A percentile compares a stretch with the other conserved stretches of the same genome.
phyloP scores from a whole-genome alignment of 1,140 invertebrate genomes.

The Anastrepha obliqua region DNA sequence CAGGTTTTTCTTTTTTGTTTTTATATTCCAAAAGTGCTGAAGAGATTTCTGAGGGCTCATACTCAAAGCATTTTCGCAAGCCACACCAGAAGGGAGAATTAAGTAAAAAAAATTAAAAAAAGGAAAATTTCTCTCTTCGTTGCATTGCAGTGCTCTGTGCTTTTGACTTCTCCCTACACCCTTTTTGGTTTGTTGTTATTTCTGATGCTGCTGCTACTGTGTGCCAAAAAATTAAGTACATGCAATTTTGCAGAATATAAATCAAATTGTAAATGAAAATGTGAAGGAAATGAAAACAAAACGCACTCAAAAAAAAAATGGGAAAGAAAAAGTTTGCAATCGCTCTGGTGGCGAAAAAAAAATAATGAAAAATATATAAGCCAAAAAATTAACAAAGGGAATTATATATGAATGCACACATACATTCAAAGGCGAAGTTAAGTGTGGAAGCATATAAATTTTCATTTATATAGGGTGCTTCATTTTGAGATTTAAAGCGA shows the following conservation, averaged over 20 bases:
- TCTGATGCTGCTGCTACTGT: background rate
- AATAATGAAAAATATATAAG: background rate
- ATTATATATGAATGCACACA: too few relatives aligned
- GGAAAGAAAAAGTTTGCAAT: background rate
- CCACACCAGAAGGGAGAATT: background rate
- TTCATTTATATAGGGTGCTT: too few relatives aligned
- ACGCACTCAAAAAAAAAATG: background rate
- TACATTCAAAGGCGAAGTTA: background rate
- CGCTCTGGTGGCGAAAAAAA: background rate
- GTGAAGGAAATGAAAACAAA: background rate
- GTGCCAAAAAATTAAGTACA: conserved; percentile 48
- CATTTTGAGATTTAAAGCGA: too few relatives aligned
- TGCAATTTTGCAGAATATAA: conserved; percentile 40
- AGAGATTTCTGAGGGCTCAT: background rate
- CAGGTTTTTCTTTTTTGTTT: background rate
- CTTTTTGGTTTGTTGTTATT: background rate
- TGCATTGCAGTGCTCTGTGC: background rate
- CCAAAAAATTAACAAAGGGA: conserved; percentile 31
- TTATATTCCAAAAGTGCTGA: background rate
- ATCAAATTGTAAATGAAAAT: conserved; percentile 47
- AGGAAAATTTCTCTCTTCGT: background rate
- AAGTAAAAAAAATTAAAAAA: background rate
- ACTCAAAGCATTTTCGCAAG: background rate
- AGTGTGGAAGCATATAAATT: too few relatives aligned
- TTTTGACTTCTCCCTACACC: background rate